Percentiles rank a stretch among this genome's conserved stretches.
Conservation (phyloP, 2,797 vertebrate species). For the Semaprochilodus insignis region DNA sequence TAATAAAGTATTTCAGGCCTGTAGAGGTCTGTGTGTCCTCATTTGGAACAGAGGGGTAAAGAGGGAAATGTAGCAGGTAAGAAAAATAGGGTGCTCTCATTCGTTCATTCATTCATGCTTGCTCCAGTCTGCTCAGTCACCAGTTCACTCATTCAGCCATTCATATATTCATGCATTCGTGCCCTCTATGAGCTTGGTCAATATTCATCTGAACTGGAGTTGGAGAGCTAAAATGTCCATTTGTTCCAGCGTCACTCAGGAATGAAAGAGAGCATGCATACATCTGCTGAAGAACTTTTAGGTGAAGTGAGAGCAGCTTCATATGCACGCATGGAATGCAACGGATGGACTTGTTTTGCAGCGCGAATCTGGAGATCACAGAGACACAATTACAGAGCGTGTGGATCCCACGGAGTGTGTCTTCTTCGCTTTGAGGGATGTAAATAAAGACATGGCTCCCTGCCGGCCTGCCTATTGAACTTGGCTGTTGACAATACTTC, state of each 20-base stretch:
- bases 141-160: constrained; percentile 2
- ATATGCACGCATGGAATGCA: constrained; percentile 34
- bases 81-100: constrained; percentile 2
- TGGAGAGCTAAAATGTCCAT: not conserved
- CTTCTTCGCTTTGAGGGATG: constrained; percentile 78
- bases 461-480: constrained; percentile 76
- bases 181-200: not conserved
- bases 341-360: constrained; percentile 39
- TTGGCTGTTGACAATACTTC: constrained; percentile 81
- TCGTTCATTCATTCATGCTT: constrained; percentile 13
- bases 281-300: not conserved
- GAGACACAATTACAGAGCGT: constrained; percentile 61
- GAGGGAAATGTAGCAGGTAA: constrained; percentile 22
- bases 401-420: constrained; percentile 61
- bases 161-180: not conserved
- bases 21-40: constrained; percentile 71
- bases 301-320: constrained; percentile 26
- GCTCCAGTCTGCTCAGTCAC: not conserved
- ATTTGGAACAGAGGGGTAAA: constrained; percentile 67
- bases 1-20: constrained; percentile 80
- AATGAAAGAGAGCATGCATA: not conserved
- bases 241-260: not conserved
- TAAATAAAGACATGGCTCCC: constrained; percentile 78
- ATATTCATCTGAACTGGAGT: not conserved
- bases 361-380: constrained; percentile 58